Evolutionary conservation across 1,140 invertebrate species (phyloP), one percentile per base, ranked within the genome.

Genomic region (Magallana ariakensis): DNA sequence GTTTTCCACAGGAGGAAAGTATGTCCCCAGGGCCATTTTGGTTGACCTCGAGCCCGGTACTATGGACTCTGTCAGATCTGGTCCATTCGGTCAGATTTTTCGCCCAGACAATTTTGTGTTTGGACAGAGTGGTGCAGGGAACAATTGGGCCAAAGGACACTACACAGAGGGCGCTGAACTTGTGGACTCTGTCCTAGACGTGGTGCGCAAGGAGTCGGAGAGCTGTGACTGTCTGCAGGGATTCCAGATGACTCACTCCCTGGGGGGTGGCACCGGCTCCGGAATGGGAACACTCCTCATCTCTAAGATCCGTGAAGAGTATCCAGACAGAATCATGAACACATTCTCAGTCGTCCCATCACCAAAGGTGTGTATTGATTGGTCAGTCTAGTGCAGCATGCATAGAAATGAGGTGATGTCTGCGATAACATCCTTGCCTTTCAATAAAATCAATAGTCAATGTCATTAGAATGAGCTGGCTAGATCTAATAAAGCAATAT

Each of bases 61-160:
- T 9, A 94, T 94, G 93, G 93, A 94, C 86, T 92, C 92, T 11
- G 93, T 94, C 57, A 83, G 93, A 85, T 92, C 93, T 16, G 92
- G 92, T 57, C 92, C 93, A 66, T 94, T 93, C 75, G 93, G 93
- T 26, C 91, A 93, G 86, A 89, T 94, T 19, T 94, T 94, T 88
- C 89, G 93, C 70, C 93, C 93, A 56, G 93, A 94, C 88, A 94
- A 94, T 88, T 94, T 93, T 81, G 90, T 94, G 46, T 94, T 94
- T 82, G 93, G 93, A 80, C 91, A 93, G 75, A 92, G 97, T 22
- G 97, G 96, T 93, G 95, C 96, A 75, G 97, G 97, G 11, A 98
- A 98, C 94, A 98, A 98, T 95, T 98, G 97, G 96, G 97, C 97
- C 46, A 98, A 98, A 94, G 97, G 97, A 85, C 97, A 98, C 92